Evolutionary conservation across 2,113 vertebrate genomes (phyloP).

Genomic region (Peucedramus taeniatus): DNA sequence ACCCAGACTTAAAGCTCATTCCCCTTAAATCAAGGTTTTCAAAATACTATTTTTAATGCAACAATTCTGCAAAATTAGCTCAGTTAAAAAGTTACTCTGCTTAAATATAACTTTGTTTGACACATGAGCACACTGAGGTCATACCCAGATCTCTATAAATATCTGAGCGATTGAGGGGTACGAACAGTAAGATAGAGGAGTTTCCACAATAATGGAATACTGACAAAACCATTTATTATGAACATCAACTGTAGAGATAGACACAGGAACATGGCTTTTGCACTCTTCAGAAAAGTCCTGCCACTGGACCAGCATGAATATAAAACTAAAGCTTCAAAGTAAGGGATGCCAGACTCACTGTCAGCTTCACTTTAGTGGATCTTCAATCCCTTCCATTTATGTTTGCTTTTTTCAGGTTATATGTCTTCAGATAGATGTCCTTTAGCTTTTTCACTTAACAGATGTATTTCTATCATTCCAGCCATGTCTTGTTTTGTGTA

Average conservation of each 20-base stretch:
- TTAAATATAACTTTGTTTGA: not conserved
- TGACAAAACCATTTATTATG: not conserved
- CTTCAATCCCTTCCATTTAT: not conserved
- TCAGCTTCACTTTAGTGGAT: not conserved
- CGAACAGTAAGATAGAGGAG: not conserved
- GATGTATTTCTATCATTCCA: not conserved
- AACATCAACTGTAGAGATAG: not conserved
- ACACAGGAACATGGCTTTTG: not conserved
- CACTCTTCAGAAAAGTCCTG: not conserved
- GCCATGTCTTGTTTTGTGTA: not conserved
- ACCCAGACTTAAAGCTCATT: not conserved
- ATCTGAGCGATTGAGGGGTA: not conserved
- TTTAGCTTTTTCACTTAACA: not conserved
- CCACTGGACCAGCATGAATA: not conserved
- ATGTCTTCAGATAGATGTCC: not conserved
- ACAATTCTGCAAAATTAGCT: not conserved
- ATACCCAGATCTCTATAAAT: not conserved
- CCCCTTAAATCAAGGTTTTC: not conserved
- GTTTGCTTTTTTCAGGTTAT: not conserved
- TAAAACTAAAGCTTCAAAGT: not conserved
- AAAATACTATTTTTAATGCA: not conserved
- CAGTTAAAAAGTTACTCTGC: not conserved
- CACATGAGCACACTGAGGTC: not conserved
- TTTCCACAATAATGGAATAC: not conserved
- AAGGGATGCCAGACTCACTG: not conserved